These are phyloP conservation scores for Athetis lepigone DNA, from an alignment of 2,888 invertebrate genomes.

Conservation along the genomic window DNA sequence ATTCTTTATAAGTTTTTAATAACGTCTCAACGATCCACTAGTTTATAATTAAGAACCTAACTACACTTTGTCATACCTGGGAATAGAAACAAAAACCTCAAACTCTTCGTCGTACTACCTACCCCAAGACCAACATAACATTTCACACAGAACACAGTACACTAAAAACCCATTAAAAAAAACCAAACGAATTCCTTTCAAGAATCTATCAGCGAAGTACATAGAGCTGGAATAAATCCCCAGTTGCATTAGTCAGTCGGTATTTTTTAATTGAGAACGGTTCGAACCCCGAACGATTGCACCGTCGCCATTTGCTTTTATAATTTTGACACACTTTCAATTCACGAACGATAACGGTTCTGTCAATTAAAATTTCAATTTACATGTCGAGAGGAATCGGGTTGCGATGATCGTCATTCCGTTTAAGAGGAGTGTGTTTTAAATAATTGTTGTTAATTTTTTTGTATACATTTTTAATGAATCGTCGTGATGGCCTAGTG, in stretches of 20 bases:
- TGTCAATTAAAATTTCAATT: slow-evolving; percentile 66
- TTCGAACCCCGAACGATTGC: slow-evolving; percentile 54
- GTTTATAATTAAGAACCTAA: no score
- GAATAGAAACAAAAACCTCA: no score
- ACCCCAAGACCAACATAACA: no score
- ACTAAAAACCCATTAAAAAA: not conserved
- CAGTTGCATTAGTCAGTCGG: slow-evolving; percentile 55
- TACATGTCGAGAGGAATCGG: slow-evolving; percentile 40
- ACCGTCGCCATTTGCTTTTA: slow-evolving; percentile 67
- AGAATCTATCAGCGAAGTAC: slow-evolving; percentile 27
- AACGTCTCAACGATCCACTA: no score
- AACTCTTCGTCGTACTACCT: no score
- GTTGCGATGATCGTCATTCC: slow-evolving; percentile 16
- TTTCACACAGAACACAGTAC: not conserved
- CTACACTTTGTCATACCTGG: no score
- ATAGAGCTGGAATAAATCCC: slow-evolving; percentile 40
- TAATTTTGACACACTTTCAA: slow-evolving; percentile 71
- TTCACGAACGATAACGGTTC: slow-evolving; percentile 46
- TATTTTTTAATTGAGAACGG: slow-evolving; percentile 65
- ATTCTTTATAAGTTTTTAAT: no score
- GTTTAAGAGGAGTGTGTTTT: slow-evolving; percentile 12
- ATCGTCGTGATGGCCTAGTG: no score
- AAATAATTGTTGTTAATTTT: slow-evolving; percentile 2
- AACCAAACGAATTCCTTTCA: slow-evolving; percentile 20
- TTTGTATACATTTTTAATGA: no score